These are phyloP conservation scores for Heliconius hewitsoni DNA, from an alignment of 1,140 invertebrate genomes.

Conservation along the genomic window DNA sequence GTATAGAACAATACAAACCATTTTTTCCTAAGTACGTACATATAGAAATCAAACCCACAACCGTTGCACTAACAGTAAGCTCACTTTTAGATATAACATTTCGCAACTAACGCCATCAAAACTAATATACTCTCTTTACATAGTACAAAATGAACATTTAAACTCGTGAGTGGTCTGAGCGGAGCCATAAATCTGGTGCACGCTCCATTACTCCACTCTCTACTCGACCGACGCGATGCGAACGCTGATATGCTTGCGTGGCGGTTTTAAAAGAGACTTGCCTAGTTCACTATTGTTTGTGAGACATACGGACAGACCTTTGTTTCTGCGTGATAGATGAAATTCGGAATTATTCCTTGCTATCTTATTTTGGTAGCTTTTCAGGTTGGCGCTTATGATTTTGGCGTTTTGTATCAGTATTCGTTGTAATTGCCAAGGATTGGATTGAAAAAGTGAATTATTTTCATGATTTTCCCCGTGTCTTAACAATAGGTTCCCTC, in stretches of 20 bases:
- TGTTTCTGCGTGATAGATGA: not conserved
- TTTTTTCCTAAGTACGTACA: no score
- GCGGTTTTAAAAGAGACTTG: conserved; percentile 13
- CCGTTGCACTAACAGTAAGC: no score
- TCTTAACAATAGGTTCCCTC: no score
- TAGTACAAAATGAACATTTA: conserved; percentile 30
- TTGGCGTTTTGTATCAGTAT: not conserved
- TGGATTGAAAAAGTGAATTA: no score
- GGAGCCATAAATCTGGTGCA: conserved; percentile 2
- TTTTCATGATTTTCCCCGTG: no score
- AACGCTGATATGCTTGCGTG: not conserved
- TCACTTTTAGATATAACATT: no score
- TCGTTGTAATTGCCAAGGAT: not conserved
- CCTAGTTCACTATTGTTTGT: not conserved
- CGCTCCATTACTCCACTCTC: conserved; percentile 7
- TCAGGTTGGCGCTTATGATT: not conserved
- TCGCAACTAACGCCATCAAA: not conserved
- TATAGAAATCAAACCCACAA: no score
- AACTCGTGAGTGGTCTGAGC: conserved; percentile 28
- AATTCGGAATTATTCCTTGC: not conserved
- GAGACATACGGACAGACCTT: not conserved
- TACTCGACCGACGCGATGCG: conserved; percentile 1
- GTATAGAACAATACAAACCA: no score
- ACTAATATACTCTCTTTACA: conserved; percentile 10
- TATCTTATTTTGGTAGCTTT: not conserved